phyloP scores from a whole-genome alignment of 2,888 invertebrate genomes.

The Oxystoma pomonae region DNA sequence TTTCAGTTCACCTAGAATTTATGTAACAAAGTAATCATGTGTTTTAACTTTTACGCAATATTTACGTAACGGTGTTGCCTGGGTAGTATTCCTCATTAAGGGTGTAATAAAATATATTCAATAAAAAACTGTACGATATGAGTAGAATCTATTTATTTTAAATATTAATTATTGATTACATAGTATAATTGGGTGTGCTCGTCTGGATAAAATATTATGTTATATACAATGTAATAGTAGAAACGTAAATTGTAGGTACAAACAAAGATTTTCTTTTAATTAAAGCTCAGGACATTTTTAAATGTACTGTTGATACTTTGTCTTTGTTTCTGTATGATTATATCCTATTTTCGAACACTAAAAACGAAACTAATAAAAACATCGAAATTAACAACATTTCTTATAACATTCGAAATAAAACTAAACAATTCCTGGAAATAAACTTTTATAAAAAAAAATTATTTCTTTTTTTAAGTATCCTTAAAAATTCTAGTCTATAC shows the following conservation, averaged over 20 bases:
- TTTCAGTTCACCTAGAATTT: too few species aligned
- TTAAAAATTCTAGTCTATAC: conserved; percentile 39
- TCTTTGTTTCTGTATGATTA: background rate
- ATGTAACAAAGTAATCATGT: too few species aligned
- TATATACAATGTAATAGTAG: conserved; percentile 50
- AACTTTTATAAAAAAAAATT: background rate
- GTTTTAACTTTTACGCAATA: too few species aligned
- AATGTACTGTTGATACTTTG: background rate
- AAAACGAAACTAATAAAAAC: background rate
- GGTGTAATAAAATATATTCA: too few species aligned
- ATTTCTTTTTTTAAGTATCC: background rate
- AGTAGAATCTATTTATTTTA: conserved; percentile 50
- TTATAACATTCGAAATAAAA: background rate
- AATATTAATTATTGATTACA: conserved; percentile 52
- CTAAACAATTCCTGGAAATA: background rate
- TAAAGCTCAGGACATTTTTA: background rate
- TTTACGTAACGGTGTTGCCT: too few species aligned
- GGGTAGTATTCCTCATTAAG: too few species aligned
- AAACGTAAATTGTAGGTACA: conserved; percentile 47
- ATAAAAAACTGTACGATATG: conserved; percentile 17
- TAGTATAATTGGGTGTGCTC: conserved; percentile 49
- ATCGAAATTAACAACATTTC: background rate
- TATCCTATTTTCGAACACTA: background rate
- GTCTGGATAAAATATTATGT: conserved; percentile 47
- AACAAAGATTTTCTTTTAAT: conserved; percentile 30